Evolutionary conservation across 2,113 vertebrate species (phyloP).

Genomic region (Cheilinus undulatus): DNA sequence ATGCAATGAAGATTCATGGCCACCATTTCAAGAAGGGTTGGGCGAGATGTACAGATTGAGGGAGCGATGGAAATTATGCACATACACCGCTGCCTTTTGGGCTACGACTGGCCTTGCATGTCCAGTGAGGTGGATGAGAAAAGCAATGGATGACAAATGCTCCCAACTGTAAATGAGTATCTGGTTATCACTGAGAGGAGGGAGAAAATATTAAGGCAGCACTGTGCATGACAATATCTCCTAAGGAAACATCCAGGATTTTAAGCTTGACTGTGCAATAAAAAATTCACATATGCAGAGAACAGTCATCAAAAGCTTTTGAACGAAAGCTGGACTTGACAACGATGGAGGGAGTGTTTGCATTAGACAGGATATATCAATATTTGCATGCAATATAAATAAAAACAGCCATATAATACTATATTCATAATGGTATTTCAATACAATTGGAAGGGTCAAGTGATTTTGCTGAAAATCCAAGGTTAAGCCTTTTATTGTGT

Average conservation of each 20-base stretch:
- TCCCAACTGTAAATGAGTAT: slow-evolving; percentile 62
- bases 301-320: neutral
- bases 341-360: neutral
- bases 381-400: too few species aligned
- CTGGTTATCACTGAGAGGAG: slow-evolving; percentile 41
- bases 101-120: slow-evolving; percentile 74
- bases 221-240: slow-evolving; percentile 25
- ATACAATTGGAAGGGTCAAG: too few species aligned
- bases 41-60: slow-evolving; percentile 43
- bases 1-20: slow-evolving; percentile 86
- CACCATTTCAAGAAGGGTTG: slow-evolving; percentile 74
- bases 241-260: neutral
- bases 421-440: too few species aligned
- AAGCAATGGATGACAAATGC: slow-evolving; percentile 66
- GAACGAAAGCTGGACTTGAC: slow-evolving; percentile 2
- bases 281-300: neutral
- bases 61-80: slow-evolving; percentile 67
- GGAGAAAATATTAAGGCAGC: slow-evolving; percentile 28
- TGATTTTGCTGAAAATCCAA: too few species aligned
- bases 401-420: too few species aligned
- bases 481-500: too few species aligned
- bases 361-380: too few species aligned
- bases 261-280: neutral
- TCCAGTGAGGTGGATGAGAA: slow-evolving; percentile 48
- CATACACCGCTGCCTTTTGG: slow-evolving; percentile 66